Conservation (phyloP, 1,140 invertebrate genomes). For the Papilio machaon region DNA sequence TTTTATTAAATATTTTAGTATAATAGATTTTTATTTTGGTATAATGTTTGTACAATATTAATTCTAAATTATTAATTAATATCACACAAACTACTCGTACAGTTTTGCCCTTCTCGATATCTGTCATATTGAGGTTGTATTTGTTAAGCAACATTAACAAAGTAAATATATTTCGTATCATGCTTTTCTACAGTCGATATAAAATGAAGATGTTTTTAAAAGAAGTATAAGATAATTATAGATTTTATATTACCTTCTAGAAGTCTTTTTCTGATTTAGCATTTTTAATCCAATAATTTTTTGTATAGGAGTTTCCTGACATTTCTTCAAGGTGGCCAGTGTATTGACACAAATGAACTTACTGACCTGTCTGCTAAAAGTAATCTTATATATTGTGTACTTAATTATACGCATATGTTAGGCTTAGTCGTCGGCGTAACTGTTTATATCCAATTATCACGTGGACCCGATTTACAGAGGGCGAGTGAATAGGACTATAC, state of each 20-base stretch:
- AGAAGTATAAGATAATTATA: not conserved
- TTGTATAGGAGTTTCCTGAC: no score
- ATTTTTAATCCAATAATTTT: not conserved
- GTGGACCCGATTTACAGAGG: not conserved
- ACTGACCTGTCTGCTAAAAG: not conserved
- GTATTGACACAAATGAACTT: not conserved
- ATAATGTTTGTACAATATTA: no score
- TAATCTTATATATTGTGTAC: not conserved
- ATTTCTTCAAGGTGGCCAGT: no score
- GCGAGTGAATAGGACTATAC: not conserved
- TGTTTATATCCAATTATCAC: not conserved
- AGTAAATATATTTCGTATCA: not conserved
- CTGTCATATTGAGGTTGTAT: conserved; percentile 12
- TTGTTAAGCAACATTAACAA: not conserved
- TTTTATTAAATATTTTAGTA: no score
- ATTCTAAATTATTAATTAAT: not conserved
- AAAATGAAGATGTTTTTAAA: conserved; percentile 15
- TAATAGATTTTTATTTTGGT: no score
- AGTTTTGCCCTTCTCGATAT: conserved; percentile 9
- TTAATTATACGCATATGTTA: not conserved
- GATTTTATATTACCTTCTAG: not conserved
- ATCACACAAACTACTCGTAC: not conserved
- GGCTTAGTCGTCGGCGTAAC: not conserved
- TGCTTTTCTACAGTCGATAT: not conserved
- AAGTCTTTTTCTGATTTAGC: not conserved